Conservation (phyloP, 2,888 invertebrate species). For the Danaus chrysippus region DNA sequence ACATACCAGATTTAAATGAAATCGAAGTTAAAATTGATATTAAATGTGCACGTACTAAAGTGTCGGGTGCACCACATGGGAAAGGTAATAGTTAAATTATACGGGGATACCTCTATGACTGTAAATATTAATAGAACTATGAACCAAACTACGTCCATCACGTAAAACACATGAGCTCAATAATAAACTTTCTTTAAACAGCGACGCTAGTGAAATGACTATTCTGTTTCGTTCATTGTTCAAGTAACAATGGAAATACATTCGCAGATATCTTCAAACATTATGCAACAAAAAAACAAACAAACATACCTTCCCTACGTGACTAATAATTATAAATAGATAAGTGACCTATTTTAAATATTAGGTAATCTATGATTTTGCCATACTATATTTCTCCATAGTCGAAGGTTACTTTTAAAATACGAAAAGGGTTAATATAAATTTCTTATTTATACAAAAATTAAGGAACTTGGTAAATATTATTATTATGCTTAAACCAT, state of each 20-base stretch:
- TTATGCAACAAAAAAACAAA: conserved; percentile 13
- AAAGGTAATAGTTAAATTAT: conserved; percentile 42
- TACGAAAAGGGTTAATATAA: no score
- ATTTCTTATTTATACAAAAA: no score
- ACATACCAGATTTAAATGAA: conserved; percentile 31
- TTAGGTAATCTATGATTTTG: no score
- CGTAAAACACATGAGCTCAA: conserved; percentile 7
- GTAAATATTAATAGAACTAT: conserved; percentile 35
- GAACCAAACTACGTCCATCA: conserved; percentile 27
- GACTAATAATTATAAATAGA: no score
- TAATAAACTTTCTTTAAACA: conserved; percentile 8
- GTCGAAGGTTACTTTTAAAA: no score
- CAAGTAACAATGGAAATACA: conserved; percentile 24
- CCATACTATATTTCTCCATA: no score
- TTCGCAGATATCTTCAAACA: conserved; percentile 16
- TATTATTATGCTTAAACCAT: no score
- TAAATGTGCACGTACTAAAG: conserved; percentile 38
- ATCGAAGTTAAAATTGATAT: conserved; percentile 42
- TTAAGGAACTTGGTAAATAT: no score
- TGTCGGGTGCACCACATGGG: conserved; percentile 42
- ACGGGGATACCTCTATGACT: conserved; percentile 46
- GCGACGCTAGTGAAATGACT: conserved; percentile 4
- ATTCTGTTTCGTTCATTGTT: conserved; percentile 19
- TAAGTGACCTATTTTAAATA: no score
- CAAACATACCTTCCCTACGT: not conserved